These are phyloP conservation scores for Protodeltote pygarga DNA, from an alignment of 2,888 invertebrate genomes.

Conservation along the genomic window DNA sequence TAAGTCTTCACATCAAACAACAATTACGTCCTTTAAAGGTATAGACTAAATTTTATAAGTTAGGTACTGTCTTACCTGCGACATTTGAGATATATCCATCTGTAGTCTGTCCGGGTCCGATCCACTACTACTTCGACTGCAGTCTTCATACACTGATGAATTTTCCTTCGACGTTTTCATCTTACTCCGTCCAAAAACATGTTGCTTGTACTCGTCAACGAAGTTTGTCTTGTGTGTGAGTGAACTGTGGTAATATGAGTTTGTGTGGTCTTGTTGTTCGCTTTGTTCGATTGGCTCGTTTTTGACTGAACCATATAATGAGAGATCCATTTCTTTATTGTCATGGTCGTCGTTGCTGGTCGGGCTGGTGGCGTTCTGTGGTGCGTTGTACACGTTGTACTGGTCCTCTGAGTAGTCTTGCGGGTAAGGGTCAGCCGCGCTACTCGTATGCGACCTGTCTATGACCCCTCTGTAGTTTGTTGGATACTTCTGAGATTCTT, in stretches of 20 bases:
- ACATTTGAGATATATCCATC: slow-evolving; percentile 89
- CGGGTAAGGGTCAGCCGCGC: slow-evolving; percentile 59
- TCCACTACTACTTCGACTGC: slow-evolving; percentile 89
- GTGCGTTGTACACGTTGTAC: slow-evolving; percentile 67
- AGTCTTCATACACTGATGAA: slow-evolving; percentile 85
- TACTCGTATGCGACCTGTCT: slow-evolving; percentile 66
- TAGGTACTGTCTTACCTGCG: slow-evolving; percentile 65
- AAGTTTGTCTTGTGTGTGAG: slow-evolving; percentile 65
- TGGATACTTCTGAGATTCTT: slow-evolving; percentile 75
- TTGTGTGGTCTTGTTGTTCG: slow-evolving; percentile 56
- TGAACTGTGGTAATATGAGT: slow-evolving; percentile 63
- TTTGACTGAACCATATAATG: slow-evolving; percentile 77
- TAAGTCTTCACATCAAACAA: too few relatives aligned
- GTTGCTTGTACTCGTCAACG: slow-evolving; percentile 76
- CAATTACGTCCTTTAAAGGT: too few relatives aligned
- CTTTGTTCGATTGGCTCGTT: slow-evolving; percentile 67
- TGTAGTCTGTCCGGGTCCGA: slow-evolving; percentile 92
- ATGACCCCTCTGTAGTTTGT: slow-evolving; percentile 72
- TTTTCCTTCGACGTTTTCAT: slow-evolving; percentile 76
- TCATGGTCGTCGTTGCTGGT: slow-evolving; percentile 75
- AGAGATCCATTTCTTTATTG: slow-evolving; percentile 83
- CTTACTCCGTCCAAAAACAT: slow-evolving; percentile 68
- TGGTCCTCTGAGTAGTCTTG: slow-evolving; percentile 76
- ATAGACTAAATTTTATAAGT: slow-evolving; percentile 4
- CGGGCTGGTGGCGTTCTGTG: slow-evolving; percentile 70